These are phyloP conservation scores for Drosophila ficusphila DNA, from an alignment of 1,140 invertebrate species.

Conservation along the genomic window DNA sequence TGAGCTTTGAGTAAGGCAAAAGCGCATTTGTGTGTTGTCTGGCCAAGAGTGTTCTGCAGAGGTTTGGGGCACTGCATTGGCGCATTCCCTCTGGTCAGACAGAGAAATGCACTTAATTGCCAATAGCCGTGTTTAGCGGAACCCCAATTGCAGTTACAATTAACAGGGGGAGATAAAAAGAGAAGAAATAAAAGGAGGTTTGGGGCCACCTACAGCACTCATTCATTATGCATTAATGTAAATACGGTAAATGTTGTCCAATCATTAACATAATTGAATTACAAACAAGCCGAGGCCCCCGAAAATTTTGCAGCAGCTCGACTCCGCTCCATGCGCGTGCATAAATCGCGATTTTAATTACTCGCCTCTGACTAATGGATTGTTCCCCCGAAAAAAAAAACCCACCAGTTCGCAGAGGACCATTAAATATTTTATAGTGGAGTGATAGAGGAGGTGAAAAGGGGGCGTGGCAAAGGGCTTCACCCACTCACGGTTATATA, in stretches of 20 bases:
- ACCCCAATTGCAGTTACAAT: slow-evolving; percentile 38
- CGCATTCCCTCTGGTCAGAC: slow-evolving; percentile 71
- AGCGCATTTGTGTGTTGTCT: slow-evolving; percentile 72
- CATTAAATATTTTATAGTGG: slow-evolving; percentile 75
- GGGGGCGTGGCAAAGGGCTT: not conserved
- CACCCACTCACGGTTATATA: slow-evolving; percentile 25
- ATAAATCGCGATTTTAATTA: slow-evolving; percentile 82
- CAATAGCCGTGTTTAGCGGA: slow-evolving; percentile 47
- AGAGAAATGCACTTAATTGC: slow-evolving; percentile 83
- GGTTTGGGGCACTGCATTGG: not conserved
- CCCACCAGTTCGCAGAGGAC: slow-evolving; percentile 11
- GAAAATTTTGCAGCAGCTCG: slow-evolving; percentile 5
- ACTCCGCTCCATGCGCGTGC: slow-evolving; percentile 53
- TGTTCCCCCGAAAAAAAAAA: slow-evolving; percentile 48
- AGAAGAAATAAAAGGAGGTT: slow-evolving; percentile 40
- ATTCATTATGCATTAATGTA: slow-evolving; percentile 84
- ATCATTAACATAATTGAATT: slow-evolving; percentile 84
- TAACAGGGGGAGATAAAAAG: slow-evolving; percentile 57
- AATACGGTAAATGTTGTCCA: slow-evolving; percentile 84
- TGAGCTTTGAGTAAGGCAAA: slow-evolving; percentile 81
- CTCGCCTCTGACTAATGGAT: slow-evolving; percentile 75
- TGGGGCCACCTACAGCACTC: slow-evolving; percentile 42
- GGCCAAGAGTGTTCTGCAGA: slow-evolving; percentile 11
- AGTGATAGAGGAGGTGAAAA: too few relatives aligned
- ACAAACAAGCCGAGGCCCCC: slow-evolving; percentile 71